phyloP scores from a whole-genome alignment of 2,888 invertebrate genomes.

The Trissoscelio sp. region DNA sequence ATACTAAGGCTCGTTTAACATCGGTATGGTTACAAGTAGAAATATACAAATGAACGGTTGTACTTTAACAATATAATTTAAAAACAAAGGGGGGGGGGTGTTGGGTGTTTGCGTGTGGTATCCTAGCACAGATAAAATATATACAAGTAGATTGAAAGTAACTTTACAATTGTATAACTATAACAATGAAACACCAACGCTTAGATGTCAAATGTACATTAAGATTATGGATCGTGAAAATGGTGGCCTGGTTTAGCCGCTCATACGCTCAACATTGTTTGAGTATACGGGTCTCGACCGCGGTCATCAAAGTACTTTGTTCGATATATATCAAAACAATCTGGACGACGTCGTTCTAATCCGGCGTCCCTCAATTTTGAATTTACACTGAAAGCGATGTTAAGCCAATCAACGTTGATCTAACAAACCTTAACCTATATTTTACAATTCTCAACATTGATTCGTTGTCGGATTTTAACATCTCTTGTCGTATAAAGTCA shows the following conservation, averaged over 20 bases:
- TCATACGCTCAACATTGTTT: not conserved
- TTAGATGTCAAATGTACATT: slow-evolving; percentile 64
- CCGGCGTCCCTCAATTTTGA: slow-evolving; percentile 36
- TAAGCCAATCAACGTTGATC: slow-evolving; percentile 51
- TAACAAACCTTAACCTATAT: slow-evolving; percentile 54
- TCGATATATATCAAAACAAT: slow-evolving; percentile 34
- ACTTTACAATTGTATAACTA: slow-evolving; percentile 64
- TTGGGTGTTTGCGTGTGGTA: slow-evolving; percentile 52
- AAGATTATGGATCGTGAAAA: slow-evolving; percentile 53
- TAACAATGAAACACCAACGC: slow-evolving; percentile 66
- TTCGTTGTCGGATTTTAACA: slow-evolving; percentile 47
- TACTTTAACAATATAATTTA: slow-evolving; percentile 66
- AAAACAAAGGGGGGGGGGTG: slow-evolving; percentile 58
- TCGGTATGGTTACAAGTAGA: slow-evolving; percentile 63
- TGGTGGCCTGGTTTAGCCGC: slow-evolving; percentile 19
- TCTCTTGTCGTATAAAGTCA: slow-evolving; percentile 46
- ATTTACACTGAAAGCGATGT: slow-evolving; percentile 39
- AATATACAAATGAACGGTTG: slow-evolving; percentile 68
- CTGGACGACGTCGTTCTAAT: slow-evolving; percentile 11
- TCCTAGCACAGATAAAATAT: slow-evolving; percentile 62
- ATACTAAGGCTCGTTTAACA: slow-evolving; percentile 62
- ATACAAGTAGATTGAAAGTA: slow-evolving; percentile 60
- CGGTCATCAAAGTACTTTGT: slow-evolving; percentile 48
- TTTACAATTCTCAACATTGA: slow-evolving; percentile 59
- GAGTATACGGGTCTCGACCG: not conserved